Conservation (phyloP, 2,797 vertebrate genomes). For the Okamejei kenojei region DNA sequence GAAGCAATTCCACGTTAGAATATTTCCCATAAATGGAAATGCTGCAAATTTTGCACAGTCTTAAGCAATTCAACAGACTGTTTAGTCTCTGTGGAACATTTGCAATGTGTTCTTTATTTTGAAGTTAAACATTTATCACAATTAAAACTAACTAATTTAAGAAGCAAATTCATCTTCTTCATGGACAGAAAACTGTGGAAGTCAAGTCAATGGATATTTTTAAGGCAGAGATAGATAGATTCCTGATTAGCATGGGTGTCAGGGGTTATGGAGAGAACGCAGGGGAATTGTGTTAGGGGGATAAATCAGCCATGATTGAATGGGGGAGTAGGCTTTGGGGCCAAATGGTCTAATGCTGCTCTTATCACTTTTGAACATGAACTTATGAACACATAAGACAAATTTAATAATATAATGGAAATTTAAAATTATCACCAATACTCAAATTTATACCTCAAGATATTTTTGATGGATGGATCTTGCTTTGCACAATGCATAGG, state of each 20-base stretch:
- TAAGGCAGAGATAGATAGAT: too few relatives aligned
- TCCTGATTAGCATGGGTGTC: too few relatives aligned
- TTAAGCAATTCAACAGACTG: slow-evolving; percentile 1
- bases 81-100: neutral
- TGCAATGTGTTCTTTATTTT: neutral
- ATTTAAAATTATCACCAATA: neutral
- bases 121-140: neutral
- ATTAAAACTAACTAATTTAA: neutral
- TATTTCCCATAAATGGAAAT: slow-evolving; percentile 27
- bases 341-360: too few relatives aligned
- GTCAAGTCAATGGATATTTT: too few relatives aligned
- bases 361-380: too few relatives aligned
- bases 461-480: neutral
- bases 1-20: neutral
- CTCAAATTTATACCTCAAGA: neutral
- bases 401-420: neutral
- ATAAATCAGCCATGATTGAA: too few relatives aligned
- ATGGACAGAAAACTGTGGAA: too few relatives aligned
- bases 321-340: too few relatives aligned
- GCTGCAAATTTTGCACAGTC: neutral
- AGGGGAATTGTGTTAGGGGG: too few relatives aligned
- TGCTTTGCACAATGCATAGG: neutral
- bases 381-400: neutral
- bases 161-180: neutral
- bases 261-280: too few relatives aligned